Evolutionary conservation across 2,797 vertebrate species (phyloP), one percentile per base, ranked within the genome.

Genomic region (Decapterus maruadsi): DNA sequence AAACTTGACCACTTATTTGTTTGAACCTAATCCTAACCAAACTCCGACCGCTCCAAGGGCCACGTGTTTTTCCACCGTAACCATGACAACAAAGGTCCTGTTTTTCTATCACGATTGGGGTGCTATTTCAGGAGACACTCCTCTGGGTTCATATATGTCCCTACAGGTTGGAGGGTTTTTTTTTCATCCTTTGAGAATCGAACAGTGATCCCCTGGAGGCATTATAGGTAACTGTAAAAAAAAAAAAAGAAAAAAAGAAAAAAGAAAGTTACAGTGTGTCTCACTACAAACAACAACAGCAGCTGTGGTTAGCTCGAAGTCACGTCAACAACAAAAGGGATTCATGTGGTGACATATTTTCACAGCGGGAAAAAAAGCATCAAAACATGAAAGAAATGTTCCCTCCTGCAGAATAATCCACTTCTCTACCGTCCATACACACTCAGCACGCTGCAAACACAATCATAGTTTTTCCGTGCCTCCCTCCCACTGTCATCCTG

Each of bases 311-410:
- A 53, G 51, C 26, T 16, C 34, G 11, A 55, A 71, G 62, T 76
- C 20, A 40, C 36, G 55, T 77, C 45, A 36, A 31, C 48, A 34
- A 19, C 42, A 54, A 58, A 74, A 68, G 4, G 19, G 46, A 40
- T 58, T 70, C 55, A 55, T 63, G 38, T 36, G 38, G 65, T 20
- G 66, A 55, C 64, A 43, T 55, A 31, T 58, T 84, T 77, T 75
- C 61, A 75, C 72, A 78, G 66, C 31, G 34, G 62, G 61, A 22
- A 19, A 43, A 45, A 31, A 55, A 31, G 51, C 22, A 29, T 54
- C 53, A 55, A 31, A 31, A 55, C 26, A 16, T 29, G 34, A 10
- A 40, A 6, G 36, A 43, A 7, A 22, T 8, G 4, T 31, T 9
- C 26, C 26, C 40, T 43, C 60, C 36, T 57, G 29, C 40, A n/a